These are phyloP conservation scores for Chamaea fasciata DNA, from an alignment of 2,113 vertebrate genomes.

Conservation along the genomic window DNA sequence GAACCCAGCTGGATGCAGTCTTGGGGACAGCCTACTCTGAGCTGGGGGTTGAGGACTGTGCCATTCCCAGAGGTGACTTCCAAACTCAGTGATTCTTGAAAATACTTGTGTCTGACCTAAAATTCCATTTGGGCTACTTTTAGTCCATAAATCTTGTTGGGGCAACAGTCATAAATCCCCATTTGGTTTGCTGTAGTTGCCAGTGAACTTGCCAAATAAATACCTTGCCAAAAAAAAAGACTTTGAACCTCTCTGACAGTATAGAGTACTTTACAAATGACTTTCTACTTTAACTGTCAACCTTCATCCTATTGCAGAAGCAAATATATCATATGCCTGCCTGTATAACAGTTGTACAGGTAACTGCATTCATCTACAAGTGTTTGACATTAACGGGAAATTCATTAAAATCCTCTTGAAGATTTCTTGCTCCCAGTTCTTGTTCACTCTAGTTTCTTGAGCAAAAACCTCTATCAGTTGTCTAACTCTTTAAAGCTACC, in stretches of 20 bases:
- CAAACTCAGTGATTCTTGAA: not conserved
- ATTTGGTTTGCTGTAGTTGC: not conserved
- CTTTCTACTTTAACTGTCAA: not conserved
- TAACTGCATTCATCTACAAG: not conserved
- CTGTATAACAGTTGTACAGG: not conserved
- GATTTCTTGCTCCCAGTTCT: not conserved
- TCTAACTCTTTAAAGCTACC: not conserved
- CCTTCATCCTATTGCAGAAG: not conserved
- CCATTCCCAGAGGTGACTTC: not conserved
- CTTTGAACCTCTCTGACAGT: not conserved
- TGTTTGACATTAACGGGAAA: not conserved
- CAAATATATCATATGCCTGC: not conserved
- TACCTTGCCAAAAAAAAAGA: not conserved
- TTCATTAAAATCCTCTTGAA: not conserved
- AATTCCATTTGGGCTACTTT: not conserved
- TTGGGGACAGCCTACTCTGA: not conserved
- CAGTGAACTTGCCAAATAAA: not conserved
- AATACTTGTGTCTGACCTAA: not conserved
- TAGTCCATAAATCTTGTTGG: not conserved
- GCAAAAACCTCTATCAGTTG: not conserved
- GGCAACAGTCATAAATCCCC: fast-evolving
- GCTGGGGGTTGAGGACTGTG: fast-evolving
- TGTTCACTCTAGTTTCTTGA: not conserved
- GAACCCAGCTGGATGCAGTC: not conserved
- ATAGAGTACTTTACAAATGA: not conserved